A percentile compares a stretch with the other conserved stretches of the same genome.
phyloP scores from a whole-genome alignment of 1,140 invertebrate species.

The Pogonomyrmex californicus region DNA sequence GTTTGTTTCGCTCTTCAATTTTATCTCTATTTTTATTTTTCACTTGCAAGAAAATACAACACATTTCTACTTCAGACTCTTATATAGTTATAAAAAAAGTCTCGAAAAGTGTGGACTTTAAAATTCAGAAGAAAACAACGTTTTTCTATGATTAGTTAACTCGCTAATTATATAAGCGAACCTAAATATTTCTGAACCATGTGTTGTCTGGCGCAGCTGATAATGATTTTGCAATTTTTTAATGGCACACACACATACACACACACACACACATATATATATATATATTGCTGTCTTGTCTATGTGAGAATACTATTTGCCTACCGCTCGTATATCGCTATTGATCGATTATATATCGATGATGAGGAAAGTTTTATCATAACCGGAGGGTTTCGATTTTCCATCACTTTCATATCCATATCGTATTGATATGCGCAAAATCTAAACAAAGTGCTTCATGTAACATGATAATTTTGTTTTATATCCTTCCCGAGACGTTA shows the following conservation, averaged over 20 bases:
- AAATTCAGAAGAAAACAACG: background rate
- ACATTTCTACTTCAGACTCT: background rate
- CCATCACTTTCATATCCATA: background rate
- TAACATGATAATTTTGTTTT: conserved; percentile 52
- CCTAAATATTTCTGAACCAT: background rate
- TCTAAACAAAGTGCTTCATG: conserved; percentile 27
- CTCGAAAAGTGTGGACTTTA: background rate
- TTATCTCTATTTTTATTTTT: background rate
- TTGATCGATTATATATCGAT: no score
- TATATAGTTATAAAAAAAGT: background rate
- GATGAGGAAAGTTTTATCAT: conserved; percentile 71
- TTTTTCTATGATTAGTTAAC: background rate
- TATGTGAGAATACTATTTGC: no score
- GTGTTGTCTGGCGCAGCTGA: background rate
- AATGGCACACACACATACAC: background rate
- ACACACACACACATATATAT: no score
- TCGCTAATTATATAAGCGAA: conserved; percentile 1
- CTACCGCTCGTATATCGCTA: no score
- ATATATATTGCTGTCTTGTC: no score
- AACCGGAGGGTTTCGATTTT: conserved; percentile 34
- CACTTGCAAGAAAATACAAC: background rate
- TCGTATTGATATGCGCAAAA: conserved; percentile 13
- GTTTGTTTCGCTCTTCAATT: background rate
- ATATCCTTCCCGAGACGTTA: background rate
- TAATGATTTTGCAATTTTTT: conserved; percentile 1